phyloP scores from a whole-genome alignment of 2,113 vertebrate species.

The Hylia prasina region DNA sequence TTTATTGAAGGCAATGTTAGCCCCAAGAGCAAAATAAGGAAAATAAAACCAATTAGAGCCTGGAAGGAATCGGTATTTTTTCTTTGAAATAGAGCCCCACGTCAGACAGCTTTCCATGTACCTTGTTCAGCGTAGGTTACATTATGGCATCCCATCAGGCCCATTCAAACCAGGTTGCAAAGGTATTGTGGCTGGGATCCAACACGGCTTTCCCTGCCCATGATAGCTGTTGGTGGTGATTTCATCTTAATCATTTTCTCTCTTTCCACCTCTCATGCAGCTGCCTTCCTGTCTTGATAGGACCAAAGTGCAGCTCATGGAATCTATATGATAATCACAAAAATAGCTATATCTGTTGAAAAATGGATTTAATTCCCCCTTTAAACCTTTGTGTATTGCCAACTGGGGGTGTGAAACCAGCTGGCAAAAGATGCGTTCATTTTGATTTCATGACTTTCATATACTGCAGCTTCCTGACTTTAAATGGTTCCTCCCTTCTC shows the following conservation, averaged over 20 bases:
- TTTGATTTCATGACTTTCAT: conserved; percentile 51
- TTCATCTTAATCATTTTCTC: conserved; percentile 33
- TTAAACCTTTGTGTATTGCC: conserved; percentile 61
- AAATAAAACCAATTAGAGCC: conserved; percentile 28
- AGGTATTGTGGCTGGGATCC: conserved; percentile 34
- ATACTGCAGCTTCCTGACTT: conserved; percentile 9
- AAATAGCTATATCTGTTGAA: conserved; percentile 61
- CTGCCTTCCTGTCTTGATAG: conserved; percentile 53
- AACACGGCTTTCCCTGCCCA: background rate
- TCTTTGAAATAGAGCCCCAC: background rate
- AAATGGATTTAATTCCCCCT: conserved; percentile 61
- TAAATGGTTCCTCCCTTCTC: conserved; percentile 11
- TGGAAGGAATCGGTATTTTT: conserved; percentile 6
- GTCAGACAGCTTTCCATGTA: background rate
- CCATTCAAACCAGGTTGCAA: conserved; percentile 36
- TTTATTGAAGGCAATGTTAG: background rate
- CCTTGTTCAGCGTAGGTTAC: background rate
- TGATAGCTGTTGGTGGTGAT: conserved; percentile 28
- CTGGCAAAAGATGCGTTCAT: conserved; percentile 52
- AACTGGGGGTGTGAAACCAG: conserved; percentile 68
- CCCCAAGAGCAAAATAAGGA: conserved; percentile 1
- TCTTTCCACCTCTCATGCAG: conserved; percentile 59
- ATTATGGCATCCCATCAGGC: conserved; percentile 30
- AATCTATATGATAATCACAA: conserved; percentile 63
- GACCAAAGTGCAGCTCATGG: conserved; percentile 52